Percentiles rank a stretch among this genome's conserved stretches.
Evolutionary conservation across 2,888 invertebrate genomes (phyloP).

Genomic region (Drosophila kokeensis): DNA sequence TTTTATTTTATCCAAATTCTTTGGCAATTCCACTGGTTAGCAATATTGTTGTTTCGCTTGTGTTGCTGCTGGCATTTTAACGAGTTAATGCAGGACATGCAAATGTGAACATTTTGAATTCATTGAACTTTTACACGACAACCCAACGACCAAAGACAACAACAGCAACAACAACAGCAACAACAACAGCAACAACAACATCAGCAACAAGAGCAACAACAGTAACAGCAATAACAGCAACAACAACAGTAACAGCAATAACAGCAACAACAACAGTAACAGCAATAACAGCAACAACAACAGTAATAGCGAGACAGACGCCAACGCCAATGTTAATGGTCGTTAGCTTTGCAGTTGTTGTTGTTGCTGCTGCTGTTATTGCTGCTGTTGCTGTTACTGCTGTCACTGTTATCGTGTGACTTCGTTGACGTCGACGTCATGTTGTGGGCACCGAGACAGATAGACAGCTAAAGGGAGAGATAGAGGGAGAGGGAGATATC

Average conservation of each 20-base stretch:
- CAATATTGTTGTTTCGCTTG: slow-evolving; percentile 39
- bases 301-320: slow-evolving; percentile 3
- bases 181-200: slow-evolving; percentile 1
- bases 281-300: slow-evolving; percentile 1
- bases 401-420: slow-evolving; percentile 39
- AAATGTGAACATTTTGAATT: slow-evolving; percentile 79
- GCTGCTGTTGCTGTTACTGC: background rate
- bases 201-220: background rate
- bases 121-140: slow-evolving; percentile 75
- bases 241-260: slow-evolving; percentile 3
- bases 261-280: background rate
- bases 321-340: background rate
- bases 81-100: slow-evolving; percentile 83
- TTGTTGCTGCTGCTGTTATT: background rate
- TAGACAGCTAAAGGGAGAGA: background rate
- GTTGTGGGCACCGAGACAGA: slow-evolving; percentile 6
- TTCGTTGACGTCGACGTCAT: slow-evolving; percentile 29
- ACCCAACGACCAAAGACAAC: slow-evolving; percentile 47
- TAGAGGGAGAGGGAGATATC: background rate
- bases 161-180: slow-evolving; percentile 11
- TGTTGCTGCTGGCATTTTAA: slow-evolving; percentile 75
- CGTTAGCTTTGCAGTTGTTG: slow-evolving; percentile 1
- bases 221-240: background rate
- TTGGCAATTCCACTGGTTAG: slow-evolving; percentile 49
- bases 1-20: slow-evolving; percentile 74